phyloP scores from a whole-genome alignment of 2,888 invertebrate species.

The Asteroscopus sphinx region DNA sequence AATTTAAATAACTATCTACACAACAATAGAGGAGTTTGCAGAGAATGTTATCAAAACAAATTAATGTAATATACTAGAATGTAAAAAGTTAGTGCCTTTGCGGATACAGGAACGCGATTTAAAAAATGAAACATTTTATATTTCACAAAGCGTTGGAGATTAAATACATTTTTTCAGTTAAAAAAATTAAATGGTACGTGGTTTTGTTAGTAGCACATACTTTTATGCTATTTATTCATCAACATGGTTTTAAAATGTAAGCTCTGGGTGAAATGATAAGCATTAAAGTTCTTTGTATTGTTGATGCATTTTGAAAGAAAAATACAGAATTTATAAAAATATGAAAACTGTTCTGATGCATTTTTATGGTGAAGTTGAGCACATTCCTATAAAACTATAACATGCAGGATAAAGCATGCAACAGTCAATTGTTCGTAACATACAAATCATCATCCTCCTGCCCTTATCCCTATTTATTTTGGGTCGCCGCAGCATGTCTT shows the following conservation, averaged over 20 bases:
- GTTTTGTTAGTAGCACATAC: neutral
- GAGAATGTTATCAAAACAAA: slow-evolving; percentile 61
- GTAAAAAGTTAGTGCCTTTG: slow-evolving; percentile 45
- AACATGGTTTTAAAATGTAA: neutral
- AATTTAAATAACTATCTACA: slow-evolving; percentile 56
- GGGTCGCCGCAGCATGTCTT: too few species aligned
- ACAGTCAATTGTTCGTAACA: slow-evolving; percentile 9
- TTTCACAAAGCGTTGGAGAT: slow-evolving; percentile 11
- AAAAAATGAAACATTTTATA: slow-evolving; percentile 38
- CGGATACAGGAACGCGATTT: slow-evolving; percentile 10
- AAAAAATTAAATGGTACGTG: neutral
- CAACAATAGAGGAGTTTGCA: slow-evolving; percentile 31
- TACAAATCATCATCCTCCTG: too few species aligned
- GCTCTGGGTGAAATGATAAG: too few species aligned
- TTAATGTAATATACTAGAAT: slow-evolving; percentile 63
- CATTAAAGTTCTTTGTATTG: neutral
- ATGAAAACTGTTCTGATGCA: too few species aligned
- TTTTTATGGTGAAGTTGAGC: neutral
- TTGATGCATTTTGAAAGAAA: neutral
- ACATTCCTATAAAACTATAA: neutral
- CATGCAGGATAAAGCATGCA: neutral
- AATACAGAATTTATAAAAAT: too few species aligned
- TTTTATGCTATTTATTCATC: neutral
- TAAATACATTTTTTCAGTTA: slow-evolving; percentile 12
- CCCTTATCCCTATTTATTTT: too few species aligned